A percentile compares a stretch with the other conserved stretches of the same genome.
phyloP scores from a whole-genome alignment of 23 tunicate genomes.

The Oikopleura albicans region DNA sequence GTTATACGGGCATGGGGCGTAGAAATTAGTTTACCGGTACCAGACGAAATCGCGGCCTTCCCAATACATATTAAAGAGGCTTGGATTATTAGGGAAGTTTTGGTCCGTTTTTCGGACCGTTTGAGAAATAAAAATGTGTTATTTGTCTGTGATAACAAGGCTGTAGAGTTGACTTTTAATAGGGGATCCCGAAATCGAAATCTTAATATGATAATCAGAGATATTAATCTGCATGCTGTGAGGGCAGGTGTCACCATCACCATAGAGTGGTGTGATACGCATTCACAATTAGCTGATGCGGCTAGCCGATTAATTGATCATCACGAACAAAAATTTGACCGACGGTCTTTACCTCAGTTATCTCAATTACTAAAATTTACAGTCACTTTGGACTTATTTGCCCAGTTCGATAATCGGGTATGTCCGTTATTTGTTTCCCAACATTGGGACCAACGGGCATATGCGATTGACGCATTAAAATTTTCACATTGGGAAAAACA shows the following conservation, averaged over 20 bases:
- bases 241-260: neutral
- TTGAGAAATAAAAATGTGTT: neutral
- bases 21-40: too few species aligned
- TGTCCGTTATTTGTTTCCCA: neutral
- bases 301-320: neutral
- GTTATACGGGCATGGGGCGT: neutral
- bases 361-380: neutral
- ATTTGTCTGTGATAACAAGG: neutral
- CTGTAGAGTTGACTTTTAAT: neutral
- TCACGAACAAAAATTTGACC: neutral
- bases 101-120: neutral
- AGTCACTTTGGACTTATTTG: neutral
- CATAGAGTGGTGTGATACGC: neutral
- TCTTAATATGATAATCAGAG: neutral
- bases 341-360: too few species aligned
- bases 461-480: neutral
- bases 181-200: neutral
- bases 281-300: neutral
- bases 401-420: neutral
- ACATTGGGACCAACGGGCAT: neutral
- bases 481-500: neutral
- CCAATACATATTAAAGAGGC: neutral
- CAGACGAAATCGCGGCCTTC: neutral
- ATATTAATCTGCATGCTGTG: neutral
- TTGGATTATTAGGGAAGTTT: neutral